Conservation (phyloP, 2,113 vertebrate species). For the Parus major region DNA sequence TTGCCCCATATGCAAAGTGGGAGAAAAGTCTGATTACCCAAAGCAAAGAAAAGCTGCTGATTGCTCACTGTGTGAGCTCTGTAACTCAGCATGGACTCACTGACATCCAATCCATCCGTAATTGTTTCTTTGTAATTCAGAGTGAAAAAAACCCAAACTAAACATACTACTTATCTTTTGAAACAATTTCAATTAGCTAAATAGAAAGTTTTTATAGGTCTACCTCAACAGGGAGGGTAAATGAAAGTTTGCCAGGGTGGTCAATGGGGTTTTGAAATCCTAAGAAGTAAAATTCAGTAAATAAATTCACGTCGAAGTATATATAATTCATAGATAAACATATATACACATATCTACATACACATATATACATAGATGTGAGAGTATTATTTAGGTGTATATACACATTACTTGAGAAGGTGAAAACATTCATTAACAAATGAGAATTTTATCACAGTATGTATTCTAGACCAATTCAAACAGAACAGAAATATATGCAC, state of each 20-base stretch:
- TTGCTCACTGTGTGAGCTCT: background rate
- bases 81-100: background rate
- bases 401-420: background rate
- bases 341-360: background rate
- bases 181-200: background rate
- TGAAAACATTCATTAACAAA: background rate
- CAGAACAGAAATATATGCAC: background rate
- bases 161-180: background rate
- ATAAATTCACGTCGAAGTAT: background rate
- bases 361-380: background rate
- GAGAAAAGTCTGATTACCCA: background rate
- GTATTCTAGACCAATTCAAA: background rate
- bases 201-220: background rate
- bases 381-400: background rate
- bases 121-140: background rate
- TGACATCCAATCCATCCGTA: background rate
- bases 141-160: rapidly evolving
- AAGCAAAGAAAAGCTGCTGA: background rate
- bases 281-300: background rate
- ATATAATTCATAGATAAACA: background rate
- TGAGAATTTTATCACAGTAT: background rate
- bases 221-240: background rate
- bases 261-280: background rate
- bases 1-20: background rate
- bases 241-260: background rate